These are phyloP conservation scores for Catonia carolina DNA, from an alignment of 2,888 invertebrate species.

Conservation along the genomic window DNA sequence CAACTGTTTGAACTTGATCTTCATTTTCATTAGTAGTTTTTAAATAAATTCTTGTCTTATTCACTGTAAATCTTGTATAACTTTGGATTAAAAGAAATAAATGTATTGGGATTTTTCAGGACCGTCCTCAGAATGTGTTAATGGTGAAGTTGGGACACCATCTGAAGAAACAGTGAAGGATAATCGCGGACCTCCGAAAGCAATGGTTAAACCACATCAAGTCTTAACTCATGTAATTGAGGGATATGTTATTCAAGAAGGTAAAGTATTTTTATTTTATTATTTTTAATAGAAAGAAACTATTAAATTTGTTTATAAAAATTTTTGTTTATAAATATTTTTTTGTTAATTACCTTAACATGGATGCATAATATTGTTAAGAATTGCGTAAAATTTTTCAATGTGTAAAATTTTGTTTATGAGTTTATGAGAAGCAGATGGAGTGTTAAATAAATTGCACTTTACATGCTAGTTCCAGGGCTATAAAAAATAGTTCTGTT, in stretches of 20 bases:
- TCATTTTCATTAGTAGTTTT: too few species aligned
- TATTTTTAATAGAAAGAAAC: neutral
- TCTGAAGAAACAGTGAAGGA: constrained; percentile 40
- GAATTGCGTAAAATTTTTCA: neutral
- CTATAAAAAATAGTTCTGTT: too few species aligned
- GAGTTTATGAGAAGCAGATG: too few species aligned
- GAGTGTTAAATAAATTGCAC: too few species aligned
- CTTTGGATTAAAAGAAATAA: too few species aligned
- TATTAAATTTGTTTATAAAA: neutral
- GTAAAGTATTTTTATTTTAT: constrained; percentile 39
- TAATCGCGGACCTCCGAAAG: constrained; percentile 43
- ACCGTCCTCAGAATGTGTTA: constrained; percentile 29
- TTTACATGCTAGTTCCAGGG: too few species aligned
- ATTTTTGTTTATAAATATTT: neutral
- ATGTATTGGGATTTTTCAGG: constrained; percentile 1
- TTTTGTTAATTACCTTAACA: neutral
- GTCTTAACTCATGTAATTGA: constrained; percentile 94
- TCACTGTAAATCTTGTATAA: too few species aligned
- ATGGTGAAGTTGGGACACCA: constrained; percentile 28
- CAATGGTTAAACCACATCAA: constrained; percentile 80
- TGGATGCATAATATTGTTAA: neutral
- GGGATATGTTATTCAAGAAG: constrained; percentile 94
- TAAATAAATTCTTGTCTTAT: too few species aligned
- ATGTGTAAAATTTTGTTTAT: neutral
- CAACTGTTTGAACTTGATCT: too few species aligned